Conservation (phyloP, 2,888 invertebrate genomes). For the Eurois occulta region DNA sequence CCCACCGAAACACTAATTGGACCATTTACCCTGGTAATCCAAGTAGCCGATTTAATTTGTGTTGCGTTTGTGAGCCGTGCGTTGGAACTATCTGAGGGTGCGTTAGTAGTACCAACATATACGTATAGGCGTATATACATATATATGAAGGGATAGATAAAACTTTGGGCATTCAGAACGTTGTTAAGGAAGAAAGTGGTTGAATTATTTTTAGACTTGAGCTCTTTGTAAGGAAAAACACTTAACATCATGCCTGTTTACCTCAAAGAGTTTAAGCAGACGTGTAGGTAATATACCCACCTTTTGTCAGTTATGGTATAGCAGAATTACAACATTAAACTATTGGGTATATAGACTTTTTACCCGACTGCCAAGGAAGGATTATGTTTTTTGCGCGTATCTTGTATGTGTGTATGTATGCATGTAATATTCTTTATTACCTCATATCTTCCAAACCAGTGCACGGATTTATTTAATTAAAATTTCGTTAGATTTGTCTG, state of each 20-base stretch:
- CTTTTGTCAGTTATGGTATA: not conserved
- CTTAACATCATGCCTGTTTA: not conserved
- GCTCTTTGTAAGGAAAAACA: not conserved
- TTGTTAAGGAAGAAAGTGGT: conserved; percentile 28
- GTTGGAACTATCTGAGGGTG: conserved; percentile 49
- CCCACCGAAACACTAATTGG: conserved; percentile 87
- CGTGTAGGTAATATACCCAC: not conserved
- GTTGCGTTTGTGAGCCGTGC: conserved; percentile 73
- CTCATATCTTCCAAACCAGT: too few relatives aligned
- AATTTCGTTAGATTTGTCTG: too few relatives aligned
- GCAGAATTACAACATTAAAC: not conserved
- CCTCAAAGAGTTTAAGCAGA: not conserved
- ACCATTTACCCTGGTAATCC: conserved; percentile 87
- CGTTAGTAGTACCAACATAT: conserved; percentile 1
- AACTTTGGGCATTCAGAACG: conserved; percentile 33
- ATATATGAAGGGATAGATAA: conserved; percentile 11
- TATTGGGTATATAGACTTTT: not conserved
- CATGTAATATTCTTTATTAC: too few relatives aligned
- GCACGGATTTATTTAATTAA: too few relatives aligned
- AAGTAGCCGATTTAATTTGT: conserved; percentile 86
- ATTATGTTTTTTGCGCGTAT: too few relatives aligned
- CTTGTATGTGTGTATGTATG: too few relatives aligned
- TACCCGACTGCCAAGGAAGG: too few relatives aligned
- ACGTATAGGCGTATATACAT: not conserved
- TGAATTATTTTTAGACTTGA: conserved; percentile 6